Base-by-base conservation (phyloP, 1,140 invertebrate genomes). In the Platorchestia sp. region DNA sequence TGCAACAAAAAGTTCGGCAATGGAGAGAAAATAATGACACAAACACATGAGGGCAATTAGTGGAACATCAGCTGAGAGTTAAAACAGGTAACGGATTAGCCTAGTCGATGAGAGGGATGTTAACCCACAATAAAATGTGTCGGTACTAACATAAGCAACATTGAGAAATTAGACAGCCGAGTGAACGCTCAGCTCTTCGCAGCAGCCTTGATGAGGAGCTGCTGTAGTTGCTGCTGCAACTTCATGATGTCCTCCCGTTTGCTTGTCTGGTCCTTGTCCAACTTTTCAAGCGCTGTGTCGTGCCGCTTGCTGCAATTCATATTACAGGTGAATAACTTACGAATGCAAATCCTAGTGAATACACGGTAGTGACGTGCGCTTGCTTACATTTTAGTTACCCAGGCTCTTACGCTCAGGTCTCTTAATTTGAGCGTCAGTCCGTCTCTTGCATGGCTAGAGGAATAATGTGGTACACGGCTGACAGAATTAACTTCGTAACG, bases 191-290 rank as follows among this genome's bases (percentile, higher is more conserved):
- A 93, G 91, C 91, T 93, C 40, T 45, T 93, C 16, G 95, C 95
- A 45, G 95, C 95, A 51, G 95, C 95, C 86, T 96, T 96, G 45
- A 95, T 59, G n/a, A 96, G 95, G 44, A 96, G 87, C 86, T 97
- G 96, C 86, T 98, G 98, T 96, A 98, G 98, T 97, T 98, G 98
- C 97, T 98, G 98, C 97, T 99, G 98, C 16, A 99, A 97, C 97
- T 99, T 99, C 95, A 98, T 97, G 36, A 99, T 97, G 95, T 97
- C 98, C 96, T 98, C 98, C 95, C 98, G 97, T 96, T 98, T 98
- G 3, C 97, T 97, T 96, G 98, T 98, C 97, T 98, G 98, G 97
- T 99, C 98, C 97, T 98, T 98, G 96, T 99, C 98, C 97, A 99
- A 97, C 42, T 98, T 98, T 86, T 98, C 97, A 96, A 99, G 98